Conservation (phyloP, 1,140 invertebrate genomes). For the Ladona fulva region DNA sequence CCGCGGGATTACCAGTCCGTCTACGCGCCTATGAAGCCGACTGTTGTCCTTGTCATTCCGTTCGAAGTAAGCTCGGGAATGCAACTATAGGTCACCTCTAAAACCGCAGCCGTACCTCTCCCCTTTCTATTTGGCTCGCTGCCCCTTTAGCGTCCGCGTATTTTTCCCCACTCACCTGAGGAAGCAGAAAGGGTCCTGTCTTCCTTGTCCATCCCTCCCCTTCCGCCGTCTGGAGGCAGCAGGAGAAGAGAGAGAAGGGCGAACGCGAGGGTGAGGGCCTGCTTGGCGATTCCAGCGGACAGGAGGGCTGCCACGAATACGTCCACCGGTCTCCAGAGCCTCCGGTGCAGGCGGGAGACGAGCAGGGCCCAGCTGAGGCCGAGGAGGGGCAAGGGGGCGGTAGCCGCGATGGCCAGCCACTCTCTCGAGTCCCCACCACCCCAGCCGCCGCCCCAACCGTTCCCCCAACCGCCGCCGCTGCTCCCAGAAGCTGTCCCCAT, state of each 20-base stretch:
- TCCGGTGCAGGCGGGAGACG: constrained; percentile 43
- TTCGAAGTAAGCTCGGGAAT: no score
- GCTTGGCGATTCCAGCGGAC: constrained; percentile 38
- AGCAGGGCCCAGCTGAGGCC: constrained; percentile 40
- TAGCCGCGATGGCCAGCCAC: constrained; percentile 41
- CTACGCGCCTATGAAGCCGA: no score
- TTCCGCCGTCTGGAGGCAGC: constrained; percentile 24
- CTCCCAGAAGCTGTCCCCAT: background rate
- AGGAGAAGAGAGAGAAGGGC: constrained; percentile 41
- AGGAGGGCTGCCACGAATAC: constrained; percentile 43
- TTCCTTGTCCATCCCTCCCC: constrained; percentile 8
- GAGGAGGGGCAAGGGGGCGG: constrained; percentile 41
- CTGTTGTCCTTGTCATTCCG: no score
- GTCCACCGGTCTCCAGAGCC: constrained; percentile 44
- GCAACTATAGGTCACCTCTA: no score
- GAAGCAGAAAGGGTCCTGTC: no score
- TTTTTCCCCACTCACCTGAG: no score
- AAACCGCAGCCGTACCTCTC: no score
- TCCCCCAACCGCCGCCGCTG: background rate
- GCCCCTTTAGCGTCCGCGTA: no score
- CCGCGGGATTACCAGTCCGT: no score
- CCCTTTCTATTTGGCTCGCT: no score
- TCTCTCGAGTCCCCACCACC: background rate
- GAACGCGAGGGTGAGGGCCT: constrained; percentile 38
- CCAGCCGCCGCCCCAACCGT: background rate